Evolutionary conservation across 2,888 invertebrate species (phyloP).

Genomic region (Caenorhabditis sulstoni): DNA sequence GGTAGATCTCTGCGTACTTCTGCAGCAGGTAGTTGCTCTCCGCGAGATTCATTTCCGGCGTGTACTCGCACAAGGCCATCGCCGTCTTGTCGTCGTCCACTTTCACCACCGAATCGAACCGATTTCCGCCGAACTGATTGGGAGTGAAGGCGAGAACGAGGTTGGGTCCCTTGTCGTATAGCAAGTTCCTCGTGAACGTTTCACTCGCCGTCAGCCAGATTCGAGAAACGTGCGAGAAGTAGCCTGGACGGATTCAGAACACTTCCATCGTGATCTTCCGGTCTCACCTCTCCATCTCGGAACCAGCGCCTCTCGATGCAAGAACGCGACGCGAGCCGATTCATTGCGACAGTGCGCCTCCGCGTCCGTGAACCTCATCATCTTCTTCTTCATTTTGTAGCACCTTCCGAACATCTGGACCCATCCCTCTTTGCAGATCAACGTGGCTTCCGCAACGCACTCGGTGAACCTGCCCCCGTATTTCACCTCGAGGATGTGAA

Average conservation of each 20-base stretch:
- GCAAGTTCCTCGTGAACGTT: background rate
- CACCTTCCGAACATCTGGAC: background rate
- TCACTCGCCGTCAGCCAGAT: background rate
- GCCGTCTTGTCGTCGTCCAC: background rate
- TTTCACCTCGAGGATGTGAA: too few species aligned
- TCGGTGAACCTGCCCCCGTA: too few species aligned
- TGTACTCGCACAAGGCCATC: background rate
- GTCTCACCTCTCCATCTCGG: background rate
- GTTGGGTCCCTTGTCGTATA: background rate
- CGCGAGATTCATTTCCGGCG: background rate
- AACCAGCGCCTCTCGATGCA: background rate
- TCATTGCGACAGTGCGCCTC: background rate
- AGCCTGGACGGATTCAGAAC: background rate
- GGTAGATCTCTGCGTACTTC: background rate
- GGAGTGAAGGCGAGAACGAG: background rate
- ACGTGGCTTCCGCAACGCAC: background rate
- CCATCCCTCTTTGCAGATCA: background rate
- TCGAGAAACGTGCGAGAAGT: background rate
- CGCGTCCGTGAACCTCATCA: background rate
- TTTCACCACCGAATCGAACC: background rate
- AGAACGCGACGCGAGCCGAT: background rate
- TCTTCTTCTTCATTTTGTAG: background rate
- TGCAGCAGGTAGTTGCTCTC: background rate
- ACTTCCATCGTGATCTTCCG: background rate
- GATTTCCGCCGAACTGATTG: background rate